phyloP scores from a whole-genome alignment of 2,797 vertebrate species.

The Enteromius thamalakanensis region DNA sequence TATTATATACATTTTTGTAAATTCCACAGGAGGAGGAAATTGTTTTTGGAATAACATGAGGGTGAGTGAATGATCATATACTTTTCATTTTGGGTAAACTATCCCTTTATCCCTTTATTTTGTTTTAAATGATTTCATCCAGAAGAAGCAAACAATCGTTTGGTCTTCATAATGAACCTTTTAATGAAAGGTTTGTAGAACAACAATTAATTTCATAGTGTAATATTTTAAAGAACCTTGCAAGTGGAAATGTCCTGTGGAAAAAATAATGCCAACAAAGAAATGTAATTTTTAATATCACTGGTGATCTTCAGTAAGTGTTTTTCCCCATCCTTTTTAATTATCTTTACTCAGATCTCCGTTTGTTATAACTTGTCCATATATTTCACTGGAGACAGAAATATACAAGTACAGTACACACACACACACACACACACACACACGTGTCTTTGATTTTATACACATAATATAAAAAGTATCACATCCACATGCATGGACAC shows the following conservation, averaged over 20 bases:
- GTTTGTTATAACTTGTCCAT: neutral
- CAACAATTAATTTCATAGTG: neutral
- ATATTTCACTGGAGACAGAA: neutral
- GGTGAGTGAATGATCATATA: neutral
- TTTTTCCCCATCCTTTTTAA: neutral
- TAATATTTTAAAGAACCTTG: neutral
- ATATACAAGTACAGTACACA: neutral
- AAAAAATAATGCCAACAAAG: neutral
- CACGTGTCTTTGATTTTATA: neutral
- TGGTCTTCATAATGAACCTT: neutral
- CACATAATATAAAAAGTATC: slow-evolving; percentile 21
- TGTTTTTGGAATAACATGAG: neutral
- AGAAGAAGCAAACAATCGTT: neutral
- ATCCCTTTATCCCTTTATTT: no score
- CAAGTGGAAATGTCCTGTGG: neutral
- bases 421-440: slow-evolving; percentile 65
- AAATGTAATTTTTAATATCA: neutral
- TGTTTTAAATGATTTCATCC: neutral
- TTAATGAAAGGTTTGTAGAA: neutral
- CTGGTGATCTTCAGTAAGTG: neutral
- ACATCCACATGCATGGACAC: slow-evolving; percentile 56
- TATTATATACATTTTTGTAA: no score
- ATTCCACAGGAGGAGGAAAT: neutral
- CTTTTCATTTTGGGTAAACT: neutral
- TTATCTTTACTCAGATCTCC: neutral